Base-by-base conservation (phyloP, 1,140 invertebrate species). In the Sitobion miscanthi region DNA sequence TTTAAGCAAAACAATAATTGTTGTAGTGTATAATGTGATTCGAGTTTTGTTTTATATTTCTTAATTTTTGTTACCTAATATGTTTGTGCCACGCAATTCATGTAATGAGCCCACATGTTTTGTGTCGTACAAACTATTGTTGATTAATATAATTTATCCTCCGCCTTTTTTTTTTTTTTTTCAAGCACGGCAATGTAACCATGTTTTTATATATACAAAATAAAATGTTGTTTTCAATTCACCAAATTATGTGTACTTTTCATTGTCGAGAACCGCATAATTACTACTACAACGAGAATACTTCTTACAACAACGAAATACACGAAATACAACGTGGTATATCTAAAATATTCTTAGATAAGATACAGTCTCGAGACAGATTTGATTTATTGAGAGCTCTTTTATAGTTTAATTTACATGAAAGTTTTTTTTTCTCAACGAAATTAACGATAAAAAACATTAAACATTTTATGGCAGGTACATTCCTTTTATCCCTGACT, bases 61-160 rank as follows among this genome's bases (percentile, higher is more conserved):
- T 35, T 42, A 17, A 30, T 82, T 35, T 82, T 91, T 82, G 77
- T 25, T 49, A 91, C 49, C 47, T 77, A 54, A 25, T 69, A 47
- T n/a, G 91, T 93, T 93, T 93, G 91, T 93, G 49, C 25, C 91
- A 93, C 20, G 91, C 91, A 93, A 93, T 93, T 85, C 91, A 93
- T 86, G 91, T 93, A 93, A 42, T 93, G 91, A 93, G 91, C 91
- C 91, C 91, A 93, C 82, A 52, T 93, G 91, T 86, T 42, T 86
- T 93, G 91, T 93, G 82, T 93, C 91, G 35, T 25, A 93, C 77
- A 93, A 93, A 93, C 91, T 77, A 85, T 45, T 17, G n/a, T 86
- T 54, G 35, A 45, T 92, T 92, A 85, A 57, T 85, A 57, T 85
- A 54, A 93, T 85, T 83, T 93, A 45, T 93, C 47, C 47, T 85